phyloP scores from a whole-genome alignment of 92 coral and sea anemone genomes.

The Siderastrea radians region DNA sequence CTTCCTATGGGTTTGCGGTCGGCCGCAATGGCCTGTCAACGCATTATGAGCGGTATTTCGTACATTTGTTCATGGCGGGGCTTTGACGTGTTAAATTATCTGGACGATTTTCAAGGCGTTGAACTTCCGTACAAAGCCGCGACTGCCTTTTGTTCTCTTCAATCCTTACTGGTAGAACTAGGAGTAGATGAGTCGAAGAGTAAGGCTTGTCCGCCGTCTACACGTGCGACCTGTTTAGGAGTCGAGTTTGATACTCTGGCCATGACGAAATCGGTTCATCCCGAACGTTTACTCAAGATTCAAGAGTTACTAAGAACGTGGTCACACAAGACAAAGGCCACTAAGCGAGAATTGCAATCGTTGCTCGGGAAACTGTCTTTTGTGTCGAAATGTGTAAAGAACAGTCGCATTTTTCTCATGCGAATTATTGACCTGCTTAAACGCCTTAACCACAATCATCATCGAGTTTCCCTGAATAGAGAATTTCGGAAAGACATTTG shows the following conservation, averaged over 20 bases:
- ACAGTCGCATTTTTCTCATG: conserved; percentile 43
- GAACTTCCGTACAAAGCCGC: conserved; percentile 30
- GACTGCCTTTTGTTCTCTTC: conserved; percentile 16
- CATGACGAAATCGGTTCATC: conserved; percentile 45
- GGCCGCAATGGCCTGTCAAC: too few species aligned
- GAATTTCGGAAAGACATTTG: conserved; percentile 42
- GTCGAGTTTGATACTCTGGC: conserved; percentile 40
- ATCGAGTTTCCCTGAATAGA: conserved; percentile 16
- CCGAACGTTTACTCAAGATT: conserved; percentile 34
- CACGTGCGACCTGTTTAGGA: conserved; percentile 45
- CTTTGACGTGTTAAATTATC: neutral
- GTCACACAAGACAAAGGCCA: conserved; percentile 28
- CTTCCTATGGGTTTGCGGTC: too few species aligned
- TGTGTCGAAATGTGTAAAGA: conserved; percentile 48
- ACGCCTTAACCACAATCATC: conserved; percentile 29
- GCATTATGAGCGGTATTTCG: neutral
- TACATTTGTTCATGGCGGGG: neutral
- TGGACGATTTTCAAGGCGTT: conserved; percentile 49
- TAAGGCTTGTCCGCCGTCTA: conserved; percentile 51
- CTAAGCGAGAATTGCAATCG: conserved; percentile 42
- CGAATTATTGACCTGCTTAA: conserved; percentile 21
- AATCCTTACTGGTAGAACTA: conserved; percentile 15
- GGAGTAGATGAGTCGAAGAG: conserved; percentile 41
- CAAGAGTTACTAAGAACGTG: conserved; percentile 20
- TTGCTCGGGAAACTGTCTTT: conserved; percentile 45